Evolutionary conservation across 2,888 invertebrate species (phyloP).

Genomic region (Azorinus chamasolen): DNA sequence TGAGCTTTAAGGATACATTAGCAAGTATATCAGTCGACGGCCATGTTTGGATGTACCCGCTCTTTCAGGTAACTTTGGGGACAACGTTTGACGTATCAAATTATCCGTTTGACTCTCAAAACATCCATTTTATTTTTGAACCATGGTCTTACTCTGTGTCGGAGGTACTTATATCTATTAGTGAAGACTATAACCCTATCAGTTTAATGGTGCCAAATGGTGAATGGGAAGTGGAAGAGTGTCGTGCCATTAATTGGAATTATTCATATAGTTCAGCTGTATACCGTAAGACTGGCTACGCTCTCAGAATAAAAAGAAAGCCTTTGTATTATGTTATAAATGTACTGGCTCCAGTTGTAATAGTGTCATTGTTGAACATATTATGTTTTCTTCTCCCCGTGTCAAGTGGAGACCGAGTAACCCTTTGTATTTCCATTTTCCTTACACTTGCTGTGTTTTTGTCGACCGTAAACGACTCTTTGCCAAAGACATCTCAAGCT

Average conservation of each 20-base stretch:
- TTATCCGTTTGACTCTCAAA: slow-evolving; percentile 48
- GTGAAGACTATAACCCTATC: slow-evolving; percentile 1
- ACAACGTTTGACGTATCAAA: slow-evolving; percentile 3
- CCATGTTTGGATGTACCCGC: slow-evolving; percentile 20
- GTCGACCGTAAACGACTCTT: slow-evolving; percentile 46
- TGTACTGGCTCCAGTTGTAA: slow-evolving; percentile 55
- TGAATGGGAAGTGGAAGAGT: slow-evolving; percentile 11
- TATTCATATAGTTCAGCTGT: not conserved
- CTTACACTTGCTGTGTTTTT: slow-evolving; percentile 62
- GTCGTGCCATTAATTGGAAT: not conserved
- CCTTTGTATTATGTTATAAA: slow-evolving; percentile 56
- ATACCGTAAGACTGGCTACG: slow-evolving; percentile 15
- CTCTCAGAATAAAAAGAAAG: slow-evolving; percentile 41
- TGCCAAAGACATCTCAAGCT: slow-evolving; percentile 55
- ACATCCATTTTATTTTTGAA: slow-evolving; percentile 6
- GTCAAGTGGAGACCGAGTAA: slow-evolving; percentile 58
- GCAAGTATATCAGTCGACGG: slow-evolving; percentile 22
- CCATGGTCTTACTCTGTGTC: slow-evolving; percentile 18
- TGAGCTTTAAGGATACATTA: slow-evolving; percentile 13
- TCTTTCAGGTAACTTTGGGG: slow-evolving; percentile 9
- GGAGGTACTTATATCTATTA: slow-evolving; percentile 4
- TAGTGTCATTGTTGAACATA: slow-evolving; percentile 53
- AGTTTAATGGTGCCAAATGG: slow-evolving; percentile 6
- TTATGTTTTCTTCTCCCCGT: slow-evolving; percentile 60
- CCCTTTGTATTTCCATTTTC: slow-evolving; percentile 61